phyloP scores from a whole-genome alignment of 2,888 invertebrate genomes.

The Agrilus biguttatus region DNA sequence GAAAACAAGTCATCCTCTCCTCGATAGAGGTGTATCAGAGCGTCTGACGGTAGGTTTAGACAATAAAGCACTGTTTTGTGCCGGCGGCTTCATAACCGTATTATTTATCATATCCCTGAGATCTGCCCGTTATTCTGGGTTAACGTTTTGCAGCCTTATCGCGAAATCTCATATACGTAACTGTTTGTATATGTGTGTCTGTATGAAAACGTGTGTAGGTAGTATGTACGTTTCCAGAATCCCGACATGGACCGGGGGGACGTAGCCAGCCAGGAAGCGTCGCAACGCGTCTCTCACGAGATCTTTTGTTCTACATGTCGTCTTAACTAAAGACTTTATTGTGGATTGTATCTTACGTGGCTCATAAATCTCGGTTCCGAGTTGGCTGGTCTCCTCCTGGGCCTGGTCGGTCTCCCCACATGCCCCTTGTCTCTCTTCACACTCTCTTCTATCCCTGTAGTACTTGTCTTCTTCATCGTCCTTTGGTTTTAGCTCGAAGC shows the following conservation, averaged over 20 bases:
- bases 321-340: conserved; percentile 1
- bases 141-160: conserved; percentile 2
- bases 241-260: no score
- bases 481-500: background rate
- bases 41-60: no score
- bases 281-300: conserved; percentile 1
- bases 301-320: conserved; percentile 7
- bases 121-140: no score
- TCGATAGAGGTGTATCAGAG: no score
- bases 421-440: conserved; percentile 1
- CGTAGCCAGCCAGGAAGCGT: background rate
- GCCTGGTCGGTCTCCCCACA: background rate
- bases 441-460: background rate
- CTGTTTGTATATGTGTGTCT: no score
- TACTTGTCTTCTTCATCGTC: background rate
- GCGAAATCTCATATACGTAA: background rate
- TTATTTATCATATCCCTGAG: no score
- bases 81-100: no score
- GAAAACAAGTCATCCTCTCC: no score
- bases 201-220: no score
- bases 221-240: no score
- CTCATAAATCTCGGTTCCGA: conserved; percentile 6
- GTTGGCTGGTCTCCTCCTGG: background rate
- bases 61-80: no score
- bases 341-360: conserved; percentile 9